Conservation (phyloP, 2,797 vertebrate species). For the Mionectes olivaceus region DNA sequence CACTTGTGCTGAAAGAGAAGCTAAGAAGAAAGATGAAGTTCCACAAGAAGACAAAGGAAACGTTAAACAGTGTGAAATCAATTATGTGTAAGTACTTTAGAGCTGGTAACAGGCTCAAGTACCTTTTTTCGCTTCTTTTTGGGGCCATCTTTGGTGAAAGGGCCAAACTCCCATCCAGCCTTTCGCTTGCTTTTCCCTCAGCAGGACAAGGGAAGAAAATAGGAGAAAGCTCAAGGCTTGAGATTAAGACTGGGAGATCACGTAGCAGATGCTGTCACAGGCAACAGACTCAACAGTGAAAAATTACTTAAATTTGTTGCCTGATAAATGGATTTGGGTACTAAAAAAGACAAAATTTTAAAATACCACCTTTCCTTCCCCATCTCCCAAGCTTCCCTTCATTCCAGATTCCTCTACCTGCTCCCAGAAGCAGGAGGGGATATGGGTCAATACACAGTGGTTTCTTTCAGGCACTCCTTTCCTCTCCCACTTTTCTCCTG, state of each 20-base stretch:
- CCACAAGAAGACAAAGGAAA: conserved; percentile 96
- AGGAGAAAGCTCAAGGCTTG: background rate
- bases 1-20: conserved; percentile 87
- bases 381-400: background rate
- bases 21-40: conserved; percentile 90
- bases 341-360: background rate
- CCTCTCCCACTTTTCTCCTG: background rate
- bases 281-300: background rate
- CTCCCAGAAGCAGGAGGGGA: background rate
- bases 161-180: background rate
- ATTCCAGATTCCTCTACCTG: background rate
- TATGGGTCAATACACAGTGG: background rate
- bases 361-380: background rate
- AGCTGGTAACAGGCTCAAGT: background rate
- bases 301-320: background rate
- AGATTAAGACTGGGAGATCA: background rate
- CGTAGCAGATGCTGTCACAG: background rate
- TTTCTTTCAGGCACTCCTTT: background rate
- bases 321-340: background rate
- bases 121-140: background rate
- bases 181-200: background rate
- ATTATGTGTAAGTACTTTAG: conserved; percentile 91
- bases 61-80: conserved; percentile 95
- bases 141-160: background rate
- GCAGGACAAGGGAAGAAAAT: background rate